These are phyloP conservation scores for Falco peregrinus DNA, from an alignment of 2,797 vertebrate genomes.

Conservation along the genomic window DNA sequence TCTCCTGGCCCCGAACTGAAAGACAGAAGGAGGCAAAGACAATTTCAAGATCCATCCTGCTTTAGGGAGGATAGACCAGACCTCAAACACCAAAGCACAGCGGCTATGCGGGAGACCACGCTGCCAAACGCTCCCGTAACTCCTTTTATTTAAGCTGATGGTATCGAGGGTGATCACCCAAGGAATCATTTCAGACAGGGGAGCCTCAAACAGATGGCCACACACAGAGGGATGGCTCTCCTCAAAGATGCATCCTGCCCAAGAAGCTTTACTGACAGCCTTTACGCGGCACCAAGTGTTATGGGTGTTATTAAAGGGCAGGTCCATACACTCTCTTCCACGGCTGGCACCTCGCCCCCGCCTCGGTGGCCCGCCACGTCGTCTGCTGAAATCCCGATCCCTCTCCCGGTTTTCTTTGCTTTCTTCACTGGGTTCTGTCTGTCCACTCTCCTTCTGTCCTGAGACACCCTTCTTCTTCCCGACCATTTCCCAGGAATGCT, in stretches of 20 bases:
- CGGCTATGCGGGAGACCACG: background rate
- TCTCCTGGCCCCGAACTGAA: conserved; percentile 96
- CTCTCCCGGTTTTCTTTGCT: conserved; percentile 94
- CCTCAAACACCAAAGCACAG: background rate
- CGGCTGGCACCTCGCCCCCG: conserved; percentile 90
- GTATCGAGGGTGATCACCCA: accelerated
- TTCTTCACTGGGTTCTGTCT: conserved; percentile 89
- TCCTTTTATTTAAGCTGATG: background rate
- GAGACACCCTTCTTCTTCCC: conserved; percentile 98
- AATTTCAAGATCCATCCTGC: background rate
- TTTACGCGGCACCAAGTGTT: background rate
- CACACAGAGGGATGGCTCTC: background rate
- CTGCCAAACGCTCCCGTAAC: background rate
- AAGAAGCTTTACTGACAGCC: background rate
- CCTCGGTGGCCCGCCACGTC: conserved; percentile 88
- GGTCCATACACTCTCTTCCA: conserved; percentile 92
- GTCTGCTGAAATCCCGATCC: conserved; percentile 90
- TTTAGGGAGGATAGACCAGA: background rate
- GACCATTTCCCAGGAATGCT: conserved; percentile 99
- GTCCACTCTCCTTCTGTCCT: conserved; percentile 92
- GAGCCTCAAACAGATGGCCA: background rate
- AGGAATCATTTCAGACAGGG: background rate
- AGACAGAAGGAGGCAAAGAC: background rate
- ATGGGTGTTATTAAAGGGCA: background rate
- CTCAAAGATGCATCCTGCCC: background rate